phyloP scores from a whole-genome alignment of 1,140 invertebrate genomes.

The Lordiphosa stackelbergi region DNA sequence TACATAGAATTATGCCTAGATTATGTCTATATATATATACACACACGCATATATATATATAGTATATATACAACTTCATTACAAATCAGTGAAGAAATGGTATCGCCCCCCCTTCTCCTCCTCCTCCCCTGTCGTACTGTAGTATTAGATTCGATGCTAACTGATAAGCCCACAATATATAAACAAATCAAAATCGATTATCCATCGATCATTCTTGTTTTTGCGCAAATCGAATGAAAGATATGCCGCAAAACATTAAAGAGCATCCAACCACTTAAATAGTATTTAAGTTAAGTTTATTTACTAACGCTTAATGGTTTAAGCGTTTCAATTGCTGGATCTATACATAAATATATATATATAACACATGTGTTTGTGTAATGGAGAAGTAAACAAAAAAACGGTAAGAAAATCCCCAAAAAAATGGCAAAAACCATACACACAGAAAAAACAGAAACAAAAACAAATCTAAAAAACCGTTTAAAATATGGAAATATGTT shows the following conservation, averaged over 20 bases:
- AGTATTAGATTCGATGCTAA: conserved; percentile 59
- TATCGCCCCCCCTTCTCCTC: conserved; percentile 11
- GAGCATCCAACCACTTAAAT: conserved; percentile 60
- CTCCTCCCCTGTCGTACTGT: conserved; percentile 24
- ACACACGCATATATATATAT: not conserved
- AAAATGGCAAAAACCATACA: conserved; percentile 28
- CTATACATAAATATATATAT: conserved; percentile 50
- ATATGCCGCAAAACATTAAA: conserved; percentile 26
- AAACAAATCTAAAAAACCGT: conserved; percentile 36
- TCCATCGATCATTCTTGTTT: conserved; percentile 7
- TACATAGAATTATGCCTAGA: conserved; percentile 50
- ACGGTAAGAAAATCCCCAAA: conserved; percentile 35
- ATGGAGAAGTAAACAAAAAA: conserved; percentile 34
- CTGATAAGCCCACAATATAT: conserved; percentile 46
- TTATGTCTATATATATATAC: conserved; percentile 13
- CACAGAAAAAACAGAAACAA: conserved; percentile 29
- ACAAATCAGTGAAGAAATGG: conserved; percentile 59
- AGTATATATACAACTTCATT: conserved; percentile 38
- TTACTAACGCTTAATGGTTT: conserved; percentile 60
- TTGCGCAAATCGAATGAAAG: conserved; percentile 35
- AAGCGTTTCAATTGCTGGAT: conserved; percentile 69
- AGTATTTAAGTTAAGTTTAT: conserved; percentile 68
- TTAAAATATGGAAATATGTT: conserved; percentile 73
- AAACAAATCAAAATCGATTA: conserved; percentile 39
- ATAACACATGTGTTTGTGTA: conserved; percentile 1